Conservation (phyloP, 2,888 invertebrate species). For the Amblyjoppa fuscipennis region DNA sequence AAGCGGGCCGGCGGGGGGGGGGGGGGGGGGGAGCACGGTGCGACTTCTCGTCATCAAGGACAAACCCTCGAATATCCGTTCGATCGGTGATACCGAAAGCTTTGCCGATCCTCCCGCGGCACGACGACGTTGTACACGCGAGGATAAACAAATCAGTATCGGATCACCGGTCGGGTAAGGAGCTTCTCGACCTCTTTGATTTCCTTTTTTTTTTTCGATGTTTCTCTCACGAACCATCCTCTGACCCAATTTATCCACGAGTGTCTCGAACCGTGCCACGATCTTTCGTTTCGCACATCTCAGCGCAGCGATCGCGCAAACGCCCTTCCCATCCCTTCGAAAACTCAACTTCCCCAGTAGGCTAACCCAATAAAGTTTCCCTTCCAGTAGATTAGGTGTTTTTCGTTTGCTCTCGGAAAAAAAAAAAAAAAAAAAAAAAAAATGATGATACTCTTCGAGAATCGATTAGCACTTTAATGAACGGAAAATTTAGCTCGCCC, state of each 20-base stretch:
- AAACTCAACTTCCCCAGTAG: constrained; percentile 8
- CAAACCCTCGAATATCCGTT: constrained; percentile 34
- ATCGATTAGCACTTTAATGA: constrained; percentile 82
- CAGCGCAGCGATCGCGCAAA: background rate
- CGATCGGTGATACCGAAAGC: constrained; percentile 33
- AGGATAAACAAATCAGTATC: constrained; percentile 43
- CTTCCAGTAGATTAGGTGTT: constrained; percentile 75
- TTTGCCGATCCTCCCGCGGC: constrained; percentile 37
- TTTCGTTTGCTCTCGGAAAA: constrained; percentile 71
- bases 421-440: background rate
- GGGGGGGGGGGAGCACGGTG: background rate
- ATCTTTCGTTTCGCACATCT: background rate
- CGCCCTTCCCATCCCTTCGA: background rate
- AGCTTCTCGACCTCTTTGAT: constrained; percentile 14
- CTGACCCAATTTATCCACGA: constrained; percentile 20
- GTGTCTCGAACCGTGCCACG: background rate
- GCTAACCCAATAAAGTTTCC: constrained; percentile 70
- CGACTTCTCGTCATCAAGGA: constrained; percentile 47
- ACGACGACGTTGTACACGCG: constrained; percentile 9
- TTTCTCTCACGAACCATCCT: background rate
- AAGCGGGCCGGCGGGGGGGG: no score
- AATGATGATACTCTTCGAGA: constrained; percentile 70
- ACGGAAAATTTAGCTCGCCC: constrained; percentile 78
- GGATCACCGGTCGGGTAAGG: constrained; percentile 28
- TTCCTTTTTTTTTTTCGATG: background rate